phyloP scores from a whole-genome alignment of 2,888 invertebrate genomes.

The Teinopalpus imperialis region DNA sequence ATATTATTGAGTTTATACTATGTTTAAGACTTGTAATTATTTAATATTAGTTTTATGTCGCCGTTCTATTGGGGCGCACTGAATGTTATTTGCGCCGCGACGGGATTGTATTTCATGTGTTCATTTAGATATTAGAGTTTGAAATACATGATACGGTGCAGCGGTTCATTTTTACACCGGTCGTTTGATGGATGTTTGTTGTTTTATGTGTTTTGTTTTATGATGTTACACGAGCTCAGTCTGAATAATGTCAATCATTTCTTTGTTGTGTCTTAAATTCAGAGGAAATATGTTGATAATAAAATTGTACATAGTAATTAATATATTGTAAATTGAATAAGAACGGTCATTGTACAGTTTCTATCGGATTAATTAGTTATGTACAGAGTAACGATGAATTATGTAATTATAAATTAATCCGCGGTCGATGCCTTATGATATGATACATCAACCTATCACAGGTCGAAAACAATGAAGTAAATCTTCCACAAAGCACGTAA shows the following conservation, averaged over 20 bases:
- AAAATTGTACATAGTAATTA: constrained; percentile 39
- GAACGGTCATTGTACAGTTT: constrained; percentile 31
- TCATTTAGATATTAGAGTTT: constrained; percentile 78
- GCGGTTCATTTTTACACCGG: constrained; percentile 60
- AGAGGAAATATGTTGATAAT: constrained; percentile 35
- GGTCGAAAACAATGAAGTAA: constrained; percentile 2
- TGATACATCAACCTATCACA: constrained; percentile 15
- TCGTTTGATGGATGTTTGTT: constrained; percentile 72
- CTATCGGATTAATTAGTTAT: constrained; percentile 29
- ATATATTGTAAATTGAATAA: constrained; percentile 35
- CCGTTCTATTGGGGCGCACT: constrained; percentile 52
- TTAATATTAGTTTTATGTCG: constrained; percentile 64
- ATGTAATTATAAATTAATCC: constrained; percentile 16
- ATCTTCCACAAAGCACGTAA: constrained; percentile 9
- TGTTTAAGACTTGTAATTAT: constrained; percentile 77
- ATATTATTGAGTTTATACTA: constrained; percentile 80
- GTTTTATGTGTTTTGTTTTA: constrained; percentile 74
- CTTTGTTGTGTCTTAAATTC: constrained; percentile 54
- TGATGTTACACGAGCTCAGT: constrained; percentile 68
- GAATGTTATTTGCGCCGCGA: constrained; percentile 51
- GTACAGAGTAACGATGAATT: constrained; percentile 23
- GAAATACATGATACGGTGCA: constrained; percentile 67
- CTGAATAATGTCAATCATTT: constrained; percentile 81
- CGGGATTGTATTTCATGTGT: constrained; percentile 78
- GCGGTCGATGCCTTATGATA: constrained; percentile 23